Evolutionary conservation across 1,140 invertebrate genomes (phyloP).

Genomic region (Bemisia tabaci): DNA sequence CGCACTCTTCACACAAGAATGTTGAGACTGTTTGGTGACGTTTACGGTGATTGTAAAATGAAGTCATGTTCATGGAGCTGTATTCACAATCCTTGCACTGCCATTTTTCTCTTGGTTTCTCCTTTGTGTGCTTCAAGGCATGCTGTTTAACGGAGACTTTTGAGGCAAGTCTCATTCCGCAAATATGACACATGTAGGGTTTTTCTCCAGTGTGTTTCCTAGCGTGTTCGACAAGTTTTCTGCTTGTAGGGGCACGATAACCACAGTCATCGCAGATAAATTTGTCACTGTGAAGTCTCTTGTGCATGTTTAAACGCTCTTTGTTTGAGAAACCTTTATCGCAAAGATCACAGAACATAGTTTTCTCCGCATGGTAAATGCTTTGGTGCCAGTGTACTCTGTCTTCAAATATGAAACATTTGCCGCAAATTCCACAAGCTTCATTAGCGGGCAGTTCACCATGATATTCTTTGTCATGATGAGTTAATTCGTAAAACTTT

Average conservation of each 20-base stretch:
- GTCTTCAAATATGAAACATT: background rate
- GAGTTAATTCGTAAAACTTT: background rate
- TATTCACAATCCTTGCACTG: background rate
- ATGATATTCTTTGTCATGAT: background rate
- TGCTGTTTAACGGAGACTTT: background rate
- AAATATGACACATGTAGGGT: background rate
- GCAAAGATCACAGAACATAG: background rate
- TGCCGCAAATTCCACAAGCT: background rate
- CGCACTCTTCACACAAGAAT: background rate
- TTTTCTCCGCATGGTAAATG: background rate
- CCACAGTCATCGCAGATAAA: background rate
- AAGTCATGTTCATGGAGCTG: background rate
- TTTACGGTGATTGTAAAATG: background rate
- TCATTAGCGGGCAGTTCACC: background rate
- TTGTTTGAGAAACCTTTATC: background rate
- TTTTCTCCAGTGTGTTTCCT: background rate
- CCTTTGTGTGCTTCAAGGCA: background rate
- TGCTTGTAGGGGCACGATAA: background rate
- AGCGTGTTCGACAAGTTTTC: background rate
- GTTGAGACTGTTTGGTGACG: background rate
- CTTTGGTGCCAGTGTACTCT: background rate
- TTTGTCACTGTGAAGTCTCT: background rate
- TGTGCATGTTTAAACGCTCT: background rate
- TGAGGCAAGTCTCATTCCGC: background rate
- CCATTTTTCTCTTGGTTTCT: background rate